phyloP scores from a whole-genome alignment of 2,113 vertebrate species.

The Tetrao urogallus region DNA sequence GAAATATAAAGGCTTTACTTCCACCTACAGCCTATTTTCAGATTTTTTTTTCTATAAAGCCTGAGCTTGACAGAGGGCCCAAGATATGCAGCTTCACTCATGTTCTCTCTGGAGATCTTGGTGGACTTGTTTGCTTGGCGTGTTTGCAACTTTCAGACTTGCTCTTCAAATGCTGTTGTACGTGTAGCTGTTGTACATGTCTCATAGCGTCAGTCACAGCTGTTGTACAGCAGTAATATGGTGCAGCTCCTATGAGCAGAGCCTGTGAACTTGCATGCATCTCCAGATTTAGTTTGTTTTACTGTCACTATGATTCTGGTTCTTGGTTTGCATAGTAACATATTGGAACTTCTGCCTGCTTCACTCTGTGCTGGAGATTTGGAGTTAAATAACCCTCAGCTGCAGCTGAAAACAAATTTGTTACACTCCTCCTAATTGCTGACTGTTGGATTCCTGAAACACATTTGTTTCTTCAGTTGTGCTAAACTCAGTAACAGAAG shows the following conservation, averaged over 20 bases:
- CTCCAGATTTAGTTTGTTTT: neutral
- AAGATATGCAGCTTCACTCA: neutral
- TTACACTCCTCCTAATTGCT: neutral
- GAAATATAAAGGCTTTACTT: neutral
- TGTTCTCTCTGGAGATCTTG: neutral
- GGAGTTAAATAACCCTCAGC: neutral
- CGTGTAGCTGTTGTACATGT: neutral
- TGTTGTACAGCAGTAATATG: neutral
- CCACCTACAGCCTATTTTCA: neutral
- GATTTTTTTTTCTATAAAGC: neutral
- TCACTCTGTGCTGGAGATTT: neutral
- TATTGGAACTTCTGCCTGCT: neutral
- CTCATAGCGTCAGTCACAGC: neutral
- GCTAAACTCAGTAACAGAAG: neutral
- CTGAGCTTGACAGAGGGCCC: accelerated
- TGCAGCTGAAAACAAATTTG: neutral
- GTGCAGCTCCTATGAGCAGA: neutral
- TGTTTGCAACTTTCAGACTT: neutral
- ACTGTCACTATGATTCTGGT: neutral
- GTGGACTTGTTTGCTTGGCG: neutral
- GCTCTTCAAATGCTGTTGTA: neutral
- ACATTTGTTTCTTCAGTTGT: neutral
- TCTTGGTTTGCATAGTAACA: neutral
- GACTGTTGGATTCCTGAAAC: neutral
- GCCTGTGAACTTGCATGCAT: neutral